Evolutionary conservation across 1,140 invertebrate species (phyloP), one percentile per base, ranked within the genome.

Genomic region (Pseudomyrmex cubaensis): DNA sequence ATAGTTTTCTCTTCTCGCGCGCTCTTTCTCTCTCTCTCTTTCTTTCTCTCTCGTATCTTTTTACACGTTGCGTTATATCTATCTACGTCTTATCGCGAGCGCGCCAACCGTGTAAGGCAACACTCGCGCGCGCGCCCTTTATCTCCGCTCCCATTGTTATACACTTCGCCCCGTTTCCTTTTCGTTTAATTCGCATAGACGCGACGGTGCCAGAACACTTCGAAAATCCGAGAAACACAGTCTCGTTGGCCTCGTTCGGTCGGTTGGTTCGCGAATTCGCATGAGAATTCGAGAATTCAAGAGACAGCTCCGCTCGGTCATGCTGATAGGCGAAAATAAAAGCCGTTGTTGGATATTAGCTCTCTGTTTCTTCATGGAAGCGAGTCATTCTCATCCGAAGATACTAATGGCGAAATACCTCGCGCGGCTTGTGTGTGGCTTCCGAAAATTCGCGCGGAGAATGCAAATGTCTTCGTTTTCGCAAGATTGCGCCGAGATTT

Each of bases 401-500:
- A 63, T 17, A 17, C 74, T 35, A 52, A 76, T 52, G n/a, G 63
- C 61, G 17, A 44, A 77, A 13, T 7, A 10, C 56, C 59, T 52
- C 15, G 1, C 17, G 15, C 54, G 20, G 15, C 7, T 15, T 35
- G 44, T 48, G 17, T 35, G 22, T 10, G 85, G 54, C 17, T 82
- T 13, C 17, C 50, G 73, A 85, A 73, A 69, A 75, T 82, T 35
- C 35, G 54, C 52, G 66, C 62, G 46, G 22, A 46, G 57, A 67
- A 73, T 73, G 76, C 52, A 9, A 35, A 25, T 61, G 48, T 13
- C 20, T 15, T 85, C 57, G 35, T 35, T 35, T 35, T 56, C 56
- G n/a, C 69, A 57, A 70, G 74, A 54, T 67, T 15, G 46, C 56
- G 56, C 20, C 20, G 61, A 35, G 75, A 86, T 82, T 72, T 73